Percentiles rank a stretch among this genome's conserved stretches.
phyloP scores from a whole-genome alignment of 2,888 invertebrate species.

The Chloromyia formosa region DNA sequence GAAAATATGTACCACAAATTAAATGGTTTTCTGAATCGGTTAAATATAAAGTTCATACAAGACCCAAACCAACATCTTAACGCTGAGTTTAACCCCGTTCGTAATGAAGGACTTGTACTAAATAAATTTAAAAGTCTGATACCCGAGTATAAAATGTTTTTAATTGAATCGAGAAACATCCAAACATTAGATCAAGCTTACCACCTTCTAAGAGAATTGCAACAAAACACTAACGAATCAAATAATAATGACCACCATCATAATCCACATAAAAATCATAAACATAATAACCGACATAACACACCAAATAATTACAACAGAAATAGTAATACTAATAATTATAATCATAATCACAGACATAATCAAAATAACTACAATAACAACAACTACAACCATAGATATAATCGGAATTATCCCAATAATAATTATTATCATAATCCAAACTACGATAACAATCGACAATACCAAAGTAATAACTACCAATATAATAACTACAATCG shows the following conservation, averaged over 20 bases:
- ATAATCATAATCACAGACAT: not conserved
- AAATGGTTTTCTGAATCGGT: not conserved
- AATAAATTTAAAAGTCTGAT: conserved; percentile 23
- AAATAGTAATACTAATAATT: not conserved
- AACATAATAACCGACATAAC: too few species aligned
- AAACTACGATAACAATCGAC: too few species aligned
- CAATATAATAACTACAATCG: too few species aligned
- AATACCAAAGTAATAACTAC: too few species aligned
- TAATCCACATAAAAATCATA: too few species aligned
- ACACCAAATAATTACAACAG: not conserved
- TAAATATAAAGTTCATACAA: conserved; percentile 15
- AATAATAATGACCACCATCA: not conserved
- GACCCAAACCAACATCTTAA: not conserved
- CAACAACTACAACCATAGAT: too few species aligned
- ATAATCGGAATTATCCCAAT: too few species aligned
- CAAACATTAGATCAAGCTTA: conserved; percentile 13
- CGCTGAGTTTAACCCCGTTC: conserved; percentile 14
- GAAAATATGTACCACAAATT: not conserved
- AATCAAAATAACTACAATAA: not conserved
- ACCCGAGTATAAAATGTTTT: conserved; percentile 18
- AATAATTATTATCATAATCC: too few species aligned
- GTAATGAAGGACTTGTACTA: conserved; percentile 9
- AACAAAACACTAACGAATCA: conserved; percentile 1
- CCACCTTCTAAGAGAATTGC: not conserved
- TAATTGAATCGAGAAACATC: conserved; percentile 14